These are phyloP conservation scores for Leptinotarsa undecemlineata DNA, from an alignment of 1,140 invertebrate species.

Conservation along the genomic window DNA sequence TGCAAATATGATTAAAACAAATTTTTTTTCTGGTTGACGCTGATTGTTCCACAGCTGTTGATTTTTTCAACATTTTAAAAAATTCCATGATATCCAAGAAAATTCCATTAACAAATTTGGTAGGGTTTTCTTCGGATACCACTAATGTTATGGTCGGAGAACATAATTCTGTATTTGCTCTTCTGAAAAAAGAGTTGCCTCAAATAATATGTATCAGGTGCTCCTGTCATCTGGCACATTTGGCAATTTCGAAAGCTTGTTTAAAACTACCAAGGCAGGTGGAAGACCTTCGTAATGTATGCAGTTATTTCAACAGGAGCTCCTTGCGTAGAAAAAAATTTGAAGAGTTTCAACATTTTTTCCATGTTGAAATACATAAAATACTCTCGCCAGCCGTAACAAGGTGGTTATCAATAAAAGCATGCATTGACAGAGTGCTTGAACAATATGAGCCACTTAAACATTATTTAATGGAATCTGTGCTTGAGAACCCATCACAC, in stretches of 20 bases:
- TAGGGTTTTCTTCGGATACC: constrained; percentile 52
- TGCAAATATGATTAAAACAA: constrained; percentile 6
- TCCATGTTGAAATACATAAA: constrained; percentile 49
- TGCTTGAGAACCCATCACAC: constrained; percentile 50
- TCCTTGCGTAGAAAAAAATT: constrained; percentile 44
- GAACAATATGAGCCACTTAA: constrained; percentile 50
- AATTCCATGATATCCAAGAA: constrained; percentile 32
- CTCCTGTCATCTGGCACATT: constrained; percentile 33
- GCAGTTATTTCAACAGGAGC: constrained; percentile 50
- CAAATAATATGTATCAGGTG: constrained; percentile 26
- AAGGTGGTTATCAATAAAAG: constrained; percentile 52
- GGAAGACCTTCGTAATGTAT: constrained; percentile 27
- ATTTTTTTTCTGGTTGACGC: constrained; percentile 41
- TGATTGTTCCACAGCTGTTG: constrained; percentile 28
- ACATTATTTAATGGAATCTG: constrained; percentile 46
- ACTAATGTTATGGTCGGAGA: constrained; percentile 51
- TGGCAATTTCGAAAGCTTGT: constrained; percentile 27
- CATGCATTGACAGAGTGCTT: constrained; percentile 50
- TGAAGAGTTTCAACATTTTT: constrained; percentile 51
- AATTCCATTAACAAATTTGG: constrained; percentile 46
- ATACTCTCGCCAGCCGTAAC: constrained; percentile 49
- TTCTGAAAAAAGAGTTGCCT: constrained; percentile 22
- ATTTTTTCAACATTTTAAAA: constrained; percentile 35
- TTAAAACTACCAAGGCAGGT: constrained; percentile 25
- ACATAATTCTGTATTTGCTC: constrained; percentile 37